Evolutionary conservation across 2,113 vertebrate species (phyloP).

Genomic region (Dipodomys spectabilis): DNA sequence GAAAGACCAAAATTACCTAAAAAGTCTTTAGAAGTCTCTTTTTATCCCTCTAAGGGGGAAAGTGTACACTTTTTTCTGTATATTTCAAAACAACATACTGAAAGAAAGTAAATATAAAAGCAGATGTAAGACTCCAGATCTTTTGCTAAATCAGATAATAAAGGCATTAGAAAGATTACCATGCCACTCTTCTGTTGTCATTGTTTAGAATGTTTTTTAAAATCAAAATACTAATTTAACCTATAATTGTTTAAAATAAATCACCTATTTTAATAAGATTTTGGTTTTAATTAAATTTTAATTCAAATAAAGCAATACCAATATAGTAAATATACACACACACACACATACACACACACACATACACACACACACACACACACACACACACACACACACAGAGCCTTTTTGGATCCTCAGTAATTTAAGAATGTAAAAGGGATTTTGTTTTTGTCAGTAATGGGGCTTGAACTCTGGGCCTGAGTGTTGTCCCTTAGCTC

Average conservation of each 20-base stretch:
- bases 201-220: not conserved
- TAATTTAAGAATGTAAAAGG: conserved; percentile 15
- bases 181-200: not conserved
- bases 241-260: not conserved
- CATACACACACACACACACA: too few species aligned
- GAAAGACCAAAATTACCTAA: not conserved
- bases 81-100: conserved; percentile 3
- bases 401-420: not conserved
- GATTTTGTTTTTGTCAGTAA: too few species aligned
- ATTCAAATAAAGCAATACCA: not conserved
- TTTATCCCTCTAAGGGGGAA: not conserved
- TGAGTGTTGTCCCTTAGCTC: too few species aligned
- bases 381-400: too few species aligned
- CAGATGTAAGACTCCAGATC: not conserved
- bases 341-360: too few species aligned
- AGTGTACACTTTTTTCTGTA: not conserved
- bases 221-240: not conserved
- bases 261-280: not conserved
- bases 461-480: too few species aligned
- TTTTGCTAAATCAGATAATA: not conserved
- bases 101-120: conserved; percentile 8
- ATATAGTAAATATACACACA: not conserved
- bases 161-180: not conserved
- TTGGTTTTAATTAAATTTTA: not conserved
- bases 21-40: not conserved